These are phyloP conservation scores for Rhagophthalmus giganteus DNA, from an alignment of 2,888 invertebrate species.

Conservation along the genomic window DNA sequence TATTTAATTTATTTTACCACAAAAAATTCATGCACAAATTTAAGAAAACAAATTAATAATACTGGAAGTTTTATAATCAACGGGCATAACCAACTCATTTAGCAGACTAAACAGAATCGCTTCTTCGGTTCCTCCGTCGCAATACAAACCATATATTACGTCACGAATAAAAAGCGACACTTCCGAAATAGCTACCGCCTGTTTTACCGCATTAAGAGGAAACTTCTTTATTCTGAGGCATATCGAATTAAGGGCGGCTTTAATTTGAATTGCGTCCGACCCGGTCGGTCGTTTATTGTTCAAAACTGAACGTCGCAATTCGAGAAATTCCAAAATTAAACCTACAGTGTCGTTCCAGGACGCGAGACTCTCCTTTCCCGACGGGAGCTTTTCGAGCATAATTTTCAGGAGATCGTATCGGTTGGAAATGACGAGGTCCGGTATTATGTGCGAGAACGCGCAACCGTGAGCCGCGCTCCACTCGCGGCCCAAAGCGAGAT, in stretches of 20 bases:
- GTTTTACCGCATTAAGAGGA: background rate
- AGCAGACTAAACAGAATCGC: background rate
- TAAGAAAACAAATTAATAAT: background rate
- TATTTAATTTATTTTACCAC: background rate
- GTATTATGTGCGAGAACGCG: background rate
- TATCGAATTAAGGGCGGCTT: background rate
- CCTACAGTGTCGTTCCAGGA: background rate
- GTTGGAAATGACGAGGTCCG: background rate
- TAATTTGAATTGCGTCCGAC: too few species aligned
- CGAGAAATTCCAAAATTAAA: background rate
- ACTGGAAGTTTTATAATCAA: background rate
- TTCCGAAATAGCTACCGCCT: background rate
- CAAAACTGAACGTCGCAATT: background rate
- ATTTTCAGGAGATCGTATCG: background rate
- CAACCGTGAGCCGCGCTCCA: background rate
- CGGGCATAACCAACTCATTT: background rate
- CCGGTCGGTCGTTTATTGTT: background rate
- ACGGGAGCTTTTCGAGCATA: background rate
- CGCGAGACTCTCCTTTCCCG: background rate
- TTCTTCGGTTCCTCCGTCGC: background rate
- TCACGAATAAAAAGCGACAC: background rate
- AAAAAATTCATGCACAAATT: background rate
- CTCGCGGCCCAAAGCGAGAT: background rate
- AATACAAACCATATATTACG: background rate
- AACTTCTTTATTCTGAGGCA: background rate